phyloP scores from a whole-genome alignment of 2,797 vertebrate genomes.

The Zalophus californianus region DNA sequence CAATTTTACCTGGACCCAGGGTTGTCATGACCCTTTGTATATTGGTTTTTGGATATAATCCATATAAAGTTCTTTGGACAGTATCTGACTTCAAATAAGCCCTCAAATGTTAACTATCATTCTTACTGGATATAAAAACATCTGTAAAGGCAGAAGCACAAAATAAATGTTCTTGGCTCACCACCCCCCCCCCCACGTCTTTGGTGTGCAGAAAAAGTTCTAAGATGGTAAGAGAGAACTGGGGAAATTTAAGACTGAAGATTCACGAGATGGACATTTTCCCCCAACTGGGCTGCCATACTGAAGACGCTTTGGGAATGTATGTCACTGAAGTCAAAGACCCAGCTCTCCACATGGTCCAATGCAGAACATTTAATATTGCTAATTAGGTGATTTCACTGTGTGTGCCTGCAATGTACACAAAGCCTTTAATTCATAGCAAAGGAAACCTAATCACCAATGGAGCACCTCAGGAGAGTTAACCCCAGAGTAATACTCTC shows the following conservation, averaged over 20 bases:
- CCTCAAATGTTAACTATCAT: background rate
- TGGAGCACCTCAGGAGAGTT: background rate
- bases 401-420: background rate
- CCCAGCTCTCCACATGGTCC: background rate
- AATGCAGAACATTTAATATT: background rate
- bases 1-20: background rate
- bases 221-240: background rate
- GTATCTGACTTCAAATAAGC: background rate
- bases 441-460: background rate
- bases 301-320: background rate
- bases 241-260: background rate
- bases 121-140: background rate
- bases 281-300: background rate
- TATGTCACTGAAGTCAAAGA: background rate
- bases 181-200: background rate
- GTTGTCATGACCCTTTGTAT: background rate
- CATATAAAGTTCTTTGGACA: background rate
- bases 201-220: constrained; percentile 6
- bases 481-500: background rate
- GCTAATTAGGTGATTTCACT: background rate
- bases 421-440: background rate
- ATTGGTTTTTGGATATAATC: background rate
- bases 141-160: background rate
- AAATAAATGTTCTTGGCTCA: background rate
- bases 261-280: background rate